Conservation (phyloP, 1,140 invertebrate genomes). For the Drosophila biarmipes region DNA sequence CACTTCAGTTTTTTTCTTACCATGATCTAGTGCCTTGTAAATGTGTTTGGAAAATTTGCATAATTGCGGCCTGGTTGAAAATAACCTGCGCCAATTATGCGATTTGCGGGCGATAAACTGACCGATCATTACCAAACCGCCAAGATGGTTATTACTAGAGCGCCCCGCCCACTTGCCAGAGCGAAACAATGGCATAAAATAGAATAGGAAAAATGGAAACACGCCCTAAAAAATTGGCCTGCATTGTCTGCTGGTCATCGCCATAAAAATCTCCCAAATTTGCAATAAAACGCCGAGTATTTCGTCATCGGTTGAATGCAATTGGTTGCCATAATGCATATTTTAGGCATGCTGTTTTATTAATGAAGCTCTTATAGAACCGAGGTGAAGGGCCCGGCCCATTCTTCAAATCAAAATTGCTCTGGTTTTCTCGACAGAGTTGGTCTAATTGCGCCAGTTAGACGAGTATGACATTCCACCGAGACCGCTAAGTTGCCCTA, state of each 20-base stretch:
- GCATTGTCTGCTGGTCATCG: constrained; percentile 36
- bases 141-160: constrained; percentile 68
- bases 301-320: constrained; percentile 26
- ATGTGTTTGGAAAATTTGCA: constrained; percentile 60
- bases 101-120: constrained; percentile 74
- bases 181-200: constrained; percentile 45
- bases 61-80: constrained; percentile 45
- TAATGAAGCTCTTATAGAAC: constrained; percentile 37
- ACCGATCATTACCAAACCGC: constrained; percentile 69
- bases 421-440: constrained; percentile 19
- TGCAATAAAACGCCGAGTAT: constrained; percentile 28
- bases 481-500: constrained; percentile 39
- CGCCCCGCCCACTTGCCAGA: constrained; percentile 50
- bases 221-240: constrained; percentile 43
- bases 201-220: constrained; percentile 9
- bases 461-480: constrained; percentile 54
- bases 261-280: constrained; percentile 27
- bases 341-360: constrained; percentile 26
- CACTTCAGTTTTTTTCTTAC: too few species aligned
- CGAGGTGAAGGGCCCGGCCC: constrained; percentile 37
- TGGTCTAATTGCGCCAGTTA: constrained; percentile 51
- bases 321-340: constrained; percentile 34
- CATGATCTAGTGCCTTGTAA: constrained; percentile 29
- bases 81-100: constrained; percentile 58
- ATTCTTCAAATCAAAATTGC: constrained; percentile 27